Percentiles rank a stretch among this genome's conserved stretches.
These are phyloP conservation scores for Coilia nasus DNA, from an alignment of 2,797 vertebrate genomes.

Conservation along the genomic window DNA sequence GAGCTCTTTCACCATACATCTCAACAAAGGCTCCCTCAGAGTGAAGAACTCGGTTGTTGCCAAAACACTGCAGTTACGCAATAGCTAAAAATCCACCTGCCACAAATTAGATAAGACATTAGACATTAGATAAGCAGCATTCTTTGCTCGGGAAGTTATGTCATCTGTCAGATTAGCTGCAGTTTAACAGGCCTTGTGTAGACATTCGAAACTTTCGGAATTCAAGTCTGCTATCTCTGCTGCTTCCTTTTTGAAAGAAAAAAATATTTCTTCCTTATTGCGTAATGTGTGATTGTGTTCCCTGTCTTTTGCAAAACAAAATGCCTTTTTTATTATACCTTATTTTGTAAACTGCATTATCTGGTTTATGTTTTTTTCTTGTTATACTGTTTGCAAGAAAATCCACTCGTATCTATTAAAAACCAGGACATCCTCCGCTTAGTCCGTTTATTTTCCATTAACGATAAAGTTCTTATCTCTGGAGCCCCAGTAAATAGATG, in stretches of 20 bases:
- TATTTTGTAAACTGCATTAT: no score
- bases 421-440: no score
- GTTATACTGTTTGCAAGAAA: no score
- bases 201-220: background rate
- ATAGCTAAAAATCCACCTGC: constrained; percentile 2
- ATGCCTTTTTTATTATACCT: no score
- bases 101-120: background rate
- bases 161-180: background rate
- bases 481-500: no score
- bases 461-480: no score
- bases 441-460: no score
- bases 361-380: no score
- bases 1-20: background rate
- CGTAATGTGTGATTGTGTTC: background rate
- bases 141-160: background rate
- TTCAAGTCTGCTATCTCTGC: background rate
- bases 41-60: background rate
- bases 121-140: background rate
- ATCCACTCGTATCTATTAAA: no score
- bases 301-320: background rate
- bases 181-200: background rate
- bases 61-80: background rate
- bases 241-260: background rate
- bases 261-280: background rate
- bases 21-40: constrained; percentile 20